These are phyloP conservation scores for Falco punctatus DNA, from an alignment of 2,113 vertebrate species.

Conservation along the genomic window DNA sequence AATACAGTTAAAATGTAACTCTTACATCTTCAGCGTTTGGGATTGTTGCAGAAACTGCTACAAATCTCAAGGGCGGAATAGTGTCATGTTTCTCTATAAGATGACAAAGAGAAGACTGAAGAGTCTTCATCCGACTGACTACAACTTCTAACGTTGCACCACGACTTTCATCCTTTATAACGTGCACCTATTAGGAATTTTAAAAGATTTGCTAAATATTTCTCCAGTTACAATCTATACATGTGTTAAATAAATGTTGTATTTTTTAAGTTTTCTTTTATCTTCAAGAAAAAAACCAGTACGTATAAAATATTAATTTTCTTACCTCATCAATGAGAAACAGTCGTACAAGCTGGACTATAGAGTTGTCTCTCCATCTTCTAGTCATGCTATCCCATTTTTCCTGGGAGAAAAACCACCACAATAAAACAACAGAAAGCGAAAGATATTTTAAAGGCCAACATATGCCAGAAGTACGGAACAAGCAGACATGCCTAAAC, in stretches of 20 bases:
- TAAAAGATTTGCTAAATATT: neutral
- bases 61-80: conserved; percentile 84
- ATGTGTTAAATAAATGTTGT: neutral
- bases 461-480: neutral
- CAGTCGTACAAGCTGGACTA: conserved; percentile 90
- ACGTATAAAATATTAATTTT: conserved; percentile 20
- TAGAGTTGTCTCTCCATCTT: conserved; percentile 92
- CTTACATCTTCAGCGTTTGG: conserved; percentile 93
- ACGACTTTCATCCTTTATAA: conserved; percentile 91
- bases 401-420: conserved; percentile 77
- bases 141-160: conserved; percentile 96
- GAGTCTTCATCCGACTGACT: conserved; percentile 96
- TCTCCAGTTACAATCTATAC: neutral
- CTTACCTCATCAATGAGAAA: conserved; percentile 96
- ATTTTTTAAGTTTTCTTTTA: conserved; percentile 10
- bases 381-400: conserved; percentile 99
- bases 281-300: neutral
- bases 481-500: neutral
- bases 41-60: conserved; percentile 96
- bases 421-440: neutral
- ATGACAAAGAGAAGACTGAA: conserved; percentile 78
- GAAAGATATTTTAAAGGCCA: neutral
- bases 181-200: conserved; percentile 83
- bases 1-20: conserved; percentile 45
- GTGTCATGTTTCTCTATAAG: conserved; percentile 59